phyloP scores from a whole-genome alignment of 2,797 vertebrate species.

The Ceryle rudis region DNA sequence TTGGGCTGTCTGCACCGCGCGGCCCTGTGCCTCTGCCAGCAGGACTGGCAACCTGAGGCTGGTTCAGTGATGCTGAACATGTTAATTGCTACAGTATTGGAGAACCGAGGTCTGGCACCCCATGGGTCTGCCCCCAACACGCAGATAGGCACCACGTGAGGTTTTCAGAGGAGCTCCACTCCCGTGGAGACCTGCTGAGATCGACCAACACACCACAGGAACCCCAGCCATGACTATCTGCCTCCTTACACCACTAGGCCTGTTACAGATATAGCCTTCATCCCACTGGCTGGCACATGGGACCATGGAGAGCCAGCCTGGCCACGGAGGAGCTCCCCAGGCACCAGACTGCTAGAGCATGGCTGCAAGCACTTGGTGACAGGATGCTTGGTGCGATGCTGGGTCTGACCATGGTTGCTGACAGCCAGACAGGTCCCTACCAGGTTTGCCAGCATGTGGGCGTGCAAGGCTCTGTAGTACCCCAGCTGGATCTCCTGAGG shows the following conservation, averaged over 20 bases:
- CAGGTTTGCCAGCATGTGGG: neutral
- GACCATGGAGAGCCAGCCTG: neutral
- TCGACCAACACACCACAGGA: neutral
- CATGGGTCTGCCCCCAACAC: accelerated
- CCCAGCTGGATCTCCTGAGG: neutral
- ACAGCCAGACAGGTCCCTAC: neutral
- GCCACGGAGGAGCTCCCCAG: accelerated
- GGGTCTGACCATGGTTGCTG: accelerated
- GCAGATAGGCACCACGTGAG: neutral
- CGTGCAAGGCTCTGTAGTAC: neutral
- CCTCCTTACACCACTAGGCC: neutral
- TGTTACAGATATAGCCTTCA: neutral
- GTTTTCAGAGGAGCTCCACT: neutral
- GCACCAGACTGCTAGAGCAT: accelerated
- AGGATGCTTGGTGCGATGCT: neutral
- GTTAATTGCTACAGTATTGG: neutral
- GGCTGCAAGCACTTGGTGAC: neutral
- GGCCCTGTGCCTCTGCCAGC: neutral
- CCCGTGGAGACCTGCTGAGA: neutral
- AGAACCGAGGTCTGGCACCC: neutral
- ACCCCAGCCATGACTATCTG: neutral
- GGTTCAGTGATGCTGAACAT: neutral
- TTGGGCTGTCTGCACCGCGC: accelerated
- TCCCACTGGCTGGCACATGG: accelerated
- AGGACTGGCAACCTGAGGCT: neutral